Evolutionary conservation across 1,140 invertebrate species (phyloP), one percentile per base, ranked within the genome.

Genomic region (Papilio polyxenes): DNA sequence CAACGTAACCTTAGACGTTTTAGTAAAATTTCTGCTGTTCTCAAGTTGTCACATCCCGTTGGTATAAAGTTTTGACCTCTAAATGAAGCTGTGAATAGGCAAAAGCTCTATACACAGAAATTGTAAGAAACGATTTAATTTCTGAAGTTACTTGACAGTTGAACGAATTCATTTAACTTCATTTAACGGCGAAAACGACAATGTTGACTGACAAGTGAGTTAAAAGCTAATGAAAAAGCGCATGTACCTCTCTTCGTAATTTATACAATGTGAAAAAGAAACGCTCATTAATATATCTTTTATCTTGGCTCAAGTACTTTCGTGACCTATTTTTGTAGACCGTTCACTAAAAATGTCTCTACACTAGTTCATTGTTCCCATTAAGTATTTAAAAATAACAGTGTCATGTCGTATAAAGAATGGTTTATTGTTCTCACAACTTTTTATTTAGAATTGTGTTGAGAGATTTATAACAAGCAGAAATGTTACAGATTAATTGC

Each of bases 311-410:
- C 62, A 65, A 65, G 23, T 11, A 65, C 62, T 31, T 31, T 65
- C 62, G 62, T 65, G 62, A 65, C 62, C 62, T 65, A 31, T 65
- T 65, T 65, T 17, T 31, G 62, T 65, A 23, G 62, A 65, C 9
- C 20, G 62, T 65, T 23, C 62, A 31, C 9, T 59, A 59, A 31
- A 65, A 65, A 65, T 23, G 62, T 10, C 62, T 31, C 62, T 31
- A 65, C 23, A 5, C 62, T 65, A 65, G 23, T 65, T 65, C 56
- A n/a, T 23, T 65, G 62, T 65, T 37, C 62, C 62, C 23, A 65
- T 65, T 65, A 65, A 65, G 11, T 65, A 65, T 65, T 65, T 65
- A 65, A 31, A 59, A 65, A 65, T 65, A 65, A 65, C 62, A 31
- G 20, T 65, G 62, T 65, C 62, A 31, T 31, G 23, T 65, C 62